Evolutionary conservation across 2,888 invertebrate genomes (phyloP), one percentile per base, ranked within the genome.

Genomic region (Cephus pulcher): DNA sequence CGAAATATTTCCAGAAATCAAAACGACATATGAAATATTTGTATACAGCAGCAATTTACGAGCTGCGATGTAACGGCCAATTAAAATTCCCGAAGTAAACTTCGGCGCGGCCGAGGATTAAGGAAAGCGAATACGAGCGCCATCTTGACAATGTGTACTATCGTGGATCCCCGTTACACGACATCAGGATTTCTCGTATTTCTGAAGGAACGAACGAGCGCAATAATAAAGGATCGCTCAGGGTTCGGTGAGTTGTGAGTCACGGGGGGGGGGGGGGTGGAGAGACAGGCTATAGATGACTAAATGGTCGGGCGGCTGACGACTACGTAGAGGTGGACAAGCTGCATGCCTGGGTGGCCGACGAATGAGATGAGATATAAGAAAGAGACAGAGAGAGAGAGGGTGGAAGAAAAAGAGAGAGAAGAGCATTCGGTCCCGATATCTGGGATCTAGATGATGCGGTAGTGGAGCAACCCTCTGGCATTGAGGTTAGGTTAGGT

Each of bases 401-500:
- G 35, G 9, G 12, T 0, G 40, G 2, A 11, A 34, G 74, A 23
- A 9, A 23, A 6, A 23, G 1, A 56, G n/a, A 74, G 74, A 74
- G 33, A 2, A 23, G 68, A 37, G 32, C 68, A 70, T 68, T 32
- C 11, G 76, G 73, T 40, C 68, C 34, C 40, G 74, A 76, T 77
- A 70, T 79, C 77, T 74, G 35, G 76, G 74, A 79, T 79, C 76
- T 74, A 70, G 76, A 79, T 76, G 76, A 70, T 74, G 69, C 56
- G 34, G 73, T 76, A 34, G 74, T 69, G 56, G 71, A 76, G 70
- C 69, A 78, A 70, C 75, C 70, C 68, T 69, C 34, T 56, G 37
- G 37, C 35, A 69, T 74, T 77, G 37, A 76, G 82, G 78, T 76
- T 81, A 78, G 82, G 84, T 81, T 82, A 82, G 82, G 80, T 71